Evolutionary conservation across 64 coral and sea anemone species (phyloP).

Genomic region (Montipora sp.): DNA sequence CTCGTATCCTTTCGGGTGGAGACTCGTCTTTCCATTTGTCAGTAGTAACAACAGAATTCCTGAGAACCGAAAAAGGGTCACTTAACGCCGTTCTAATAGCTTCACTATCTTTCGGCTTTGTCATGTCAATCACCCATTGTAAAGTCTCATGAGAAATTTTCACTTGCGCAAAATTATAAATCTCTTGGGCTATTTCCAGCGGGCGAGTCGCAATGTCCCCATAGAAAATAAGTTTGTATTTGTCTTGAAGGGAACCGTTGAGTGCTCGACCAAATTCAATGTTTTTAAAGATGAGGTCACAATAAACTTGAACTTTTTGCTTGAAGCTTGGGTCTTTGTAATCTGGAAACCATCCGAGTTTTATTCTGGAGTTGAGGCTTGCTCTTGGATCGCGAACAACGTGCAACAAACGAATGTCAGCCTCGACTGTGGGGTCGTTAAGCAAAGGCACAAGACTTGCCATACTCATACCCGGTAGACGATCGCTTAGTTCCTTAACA

Average conservation of each 20-base stretch:
- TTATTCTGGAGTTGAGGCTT: constrained; percentile 35
- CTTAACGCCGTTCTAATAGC: not conserved
- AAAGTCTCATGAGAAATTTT: not conserved
- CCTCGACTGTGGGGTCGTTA: not conserved
- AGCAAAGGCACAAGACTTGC: constrained; percentile 9
- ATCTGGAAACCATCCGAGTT: constrained; percentile 6
- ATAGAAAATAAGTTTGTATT: constrained; percentile 33
- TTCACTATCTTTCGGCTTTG: not conserved
- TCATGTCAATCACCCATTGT: constrained; percentile 11
- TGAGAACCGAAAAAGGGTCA: not conserved
- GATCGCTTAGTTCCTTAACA: constrained; percentile 1
- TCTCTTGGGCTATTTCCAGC: not conserved
- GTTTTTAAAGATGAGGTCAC: not conserved
- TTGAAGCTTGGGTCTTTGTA: not conserved
- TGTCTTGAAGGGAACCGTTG: not conserved
- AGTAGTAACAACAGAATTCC: constrained; percentile 15
- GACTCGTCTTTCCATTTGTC: constrained; percentile 14
- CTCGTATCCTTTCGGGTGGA: not conserved
- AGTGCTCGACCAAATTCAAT: constrained; percentile 19
- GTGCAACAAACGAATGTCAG: constrained; percentile 20
- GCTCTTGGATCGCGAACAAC: constrained; percentile 35
- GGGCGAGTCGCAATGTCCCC: constrained; percentile 1
- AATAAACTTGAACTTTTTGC: constrained; percentile 10
- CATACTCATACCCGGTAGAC: not conserved
- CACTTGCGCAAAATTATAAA: constrained; percentile 6